A percentile compares a stretch with the other conserved stretches of the same genome.
These are phyloP conservation scores for Synanthedon andrenaeformis DNA, from an alignment of 2,888 invertebrate species.

Conservation along the genomic window DNA sequence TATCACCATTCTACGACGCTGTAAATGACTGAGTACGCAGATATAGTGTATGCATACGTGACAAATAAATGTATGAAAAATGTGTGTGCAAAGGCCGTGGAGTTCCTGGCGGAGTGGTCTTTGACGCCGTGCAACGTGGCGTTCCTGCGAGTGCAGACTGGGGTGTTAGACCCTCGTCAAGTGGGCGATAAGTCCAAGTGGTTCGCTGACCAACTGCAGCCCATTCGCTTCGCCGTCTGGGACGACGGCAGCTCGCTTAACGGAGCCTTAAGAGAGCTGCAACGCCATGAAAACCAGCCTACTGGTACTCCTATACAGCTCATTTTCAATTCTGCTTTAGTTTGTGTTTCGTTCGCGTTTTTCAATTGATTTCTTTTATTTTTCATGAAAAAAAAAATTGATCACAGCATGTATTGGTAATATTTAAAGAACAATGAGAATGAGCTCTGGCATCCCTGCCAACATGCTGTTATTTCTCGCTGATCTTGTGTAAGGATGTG, in stretches of 20 bases:
- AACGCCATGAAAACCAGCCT: slow-evolving; percentile 82
- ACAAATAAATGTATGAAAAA: no score
- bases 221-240: slow-evolving; percentile 93
- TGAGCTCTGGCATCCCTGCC: no score
- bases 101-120: slow-evolving; percentile 98
- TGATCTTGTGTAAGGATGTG: no score
- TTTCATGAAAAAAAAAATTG: no score
- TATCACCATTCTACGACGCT: no score
- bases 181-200: slow-evolving; percentile 99
- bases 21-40: no score
- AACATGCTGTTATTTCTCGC: no score
- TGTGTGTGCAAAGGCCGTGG: slow-evolving; percentile 80
- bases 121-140: slow-evolving; percentile 97
- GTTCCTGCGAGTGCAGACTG: slow-evolving; percentile 96
- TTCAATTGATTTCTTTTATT: no score
- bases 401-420: no score
- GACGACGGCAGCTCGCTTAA: slow-evolving; percentile 87
- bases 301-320: slow-evolving; percentile 61
- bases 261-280: slow-evolving; percentile 79
- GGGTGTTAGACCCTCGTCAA: slow-evolving; percentile 92
- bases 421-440: no score
- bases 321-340: neutral
- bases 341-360: neutral
- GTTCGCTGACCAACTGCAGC: slow-evolving; percentile 90
- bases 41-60: no score